Evolutionary conservation across 2,113 vertebrate species (phyloP).

Genomic region (Vidua chalybeata): DNA sequence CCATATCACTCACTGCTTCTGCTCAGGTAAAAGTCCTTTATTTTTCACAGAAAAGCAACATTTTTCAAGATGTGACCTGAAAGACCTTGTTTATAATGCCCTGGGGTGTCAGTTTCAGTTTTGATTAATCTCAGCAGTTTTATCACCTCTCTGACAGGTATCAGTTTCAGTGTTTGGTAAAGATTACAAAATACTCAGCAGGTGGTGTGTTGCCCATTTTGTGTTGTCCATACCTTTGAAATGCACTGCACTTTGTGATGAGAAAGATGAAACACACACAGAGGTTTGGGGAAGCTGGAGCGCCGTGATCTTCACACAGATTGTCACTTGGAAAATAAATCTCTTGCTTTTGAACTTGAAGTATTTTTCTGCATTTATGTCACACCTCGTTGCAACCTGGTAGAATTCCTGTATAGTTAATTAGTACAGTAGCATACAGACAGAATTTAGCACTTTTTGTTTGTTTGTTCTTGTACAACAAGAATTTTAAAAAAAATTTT

Average conservation of each 20-base stretch:
- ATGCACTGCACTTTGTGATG: not conserved
- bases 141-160: not conserved
- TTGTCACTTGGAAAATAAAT: not conserved
- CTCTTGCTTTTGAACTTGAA: not conserved
- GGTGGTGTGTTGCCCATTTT: not conserved
- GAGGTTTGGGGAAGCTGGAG: not conserved
- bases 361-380: not conserved
- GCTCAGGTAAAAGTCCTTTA: not conserved
- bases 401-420: not conserved
- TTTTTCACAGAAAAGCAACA: not conserved
- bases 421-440: not conserved
- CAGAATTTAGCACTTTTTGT: not conserved
- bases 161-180: not conserved
- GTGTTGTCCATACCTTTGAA: not conserved
- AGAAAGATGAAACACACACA: not conserved
- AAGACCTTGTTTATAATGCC: not conserved
- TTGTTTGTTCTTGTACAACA: not conserved
- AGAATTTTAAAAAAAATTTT: not conserved
- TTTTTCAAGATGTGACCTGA: not conserved
- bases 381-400: rapidly evolving
- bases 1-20: not conserved
- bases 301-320: not conserved
- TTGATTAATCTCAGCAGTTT: not conserved
- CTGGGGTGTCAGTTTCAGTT: not conserved
- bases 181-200: not conserved